phyloP scores from a whole-genome alignment of 2,888 invertebrate species.

The Hipparchia sbordonii region DNA sequence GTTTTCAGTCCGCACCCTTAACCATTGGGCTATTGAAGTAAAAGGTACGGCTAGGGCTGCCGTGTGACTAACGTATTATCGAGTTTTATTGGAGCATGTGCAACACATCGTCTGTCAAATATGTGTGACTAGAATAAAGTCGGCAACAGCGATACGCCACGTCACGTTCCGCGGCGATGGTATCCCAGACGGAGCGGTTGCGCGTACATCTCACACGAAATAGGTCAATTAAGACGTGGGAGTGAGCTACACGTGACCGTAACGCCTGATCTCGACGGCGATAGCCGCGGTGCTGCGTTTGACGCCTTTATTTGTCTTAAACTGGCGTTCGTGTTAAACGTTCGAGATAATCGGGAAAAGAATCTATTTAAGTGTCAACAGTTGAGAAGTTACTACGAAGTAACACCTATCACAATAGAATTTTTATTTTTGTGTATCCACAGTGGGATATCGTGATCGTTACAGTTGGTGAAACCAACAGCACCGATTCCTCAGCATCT shows the following conservation, averaged over 20 bases:
- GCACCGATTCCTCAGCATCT: no score
- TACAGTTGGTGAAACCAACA: no score
- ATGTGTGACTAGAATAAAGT: constrained; percentile 55
- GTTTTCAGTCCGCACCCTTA: no score
- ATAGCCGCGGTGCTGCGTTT: constrained; percentile 71
- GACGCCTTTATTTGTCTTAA: constrained; percentile 69
- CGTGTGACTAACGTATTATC: no score
- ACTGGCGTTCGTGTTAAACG: constrained; percentile 54
- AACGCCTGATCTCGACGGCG: constrained; percentile 67
- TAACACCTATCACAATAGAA: constrained; percentile 27
- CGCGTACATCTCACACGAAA: constrained; percentile 78
- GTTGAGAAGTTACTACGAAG: constrained; percentile 18
- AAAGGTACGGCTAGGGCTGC: no score
- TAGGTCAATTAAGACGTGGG: constrained; percentile 83
- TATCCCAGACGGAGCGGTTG: constrained; percentile 71
- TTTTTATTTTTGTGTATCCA: background rate
- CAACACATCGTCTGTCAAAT: constrained; percentile 42
- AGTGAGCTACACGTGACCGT: constrained; percentile 78
- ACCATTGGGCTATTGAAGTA: no score
- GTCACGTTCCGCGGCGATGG: constrained; percentile 77
- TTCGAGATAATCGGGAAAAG: constrained; percentile 37
- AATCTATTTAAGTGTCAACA: constrained; percentile 12
- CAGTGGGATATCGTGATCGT: no score
- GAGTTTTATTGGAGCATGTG: background rate
- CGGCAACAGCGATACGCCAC: constrained; percentile 50